Evolutionary conservation across 2,888 invertebrate genomes (phyloP).

Genomic region (Phaonia tiefii): DNA sequence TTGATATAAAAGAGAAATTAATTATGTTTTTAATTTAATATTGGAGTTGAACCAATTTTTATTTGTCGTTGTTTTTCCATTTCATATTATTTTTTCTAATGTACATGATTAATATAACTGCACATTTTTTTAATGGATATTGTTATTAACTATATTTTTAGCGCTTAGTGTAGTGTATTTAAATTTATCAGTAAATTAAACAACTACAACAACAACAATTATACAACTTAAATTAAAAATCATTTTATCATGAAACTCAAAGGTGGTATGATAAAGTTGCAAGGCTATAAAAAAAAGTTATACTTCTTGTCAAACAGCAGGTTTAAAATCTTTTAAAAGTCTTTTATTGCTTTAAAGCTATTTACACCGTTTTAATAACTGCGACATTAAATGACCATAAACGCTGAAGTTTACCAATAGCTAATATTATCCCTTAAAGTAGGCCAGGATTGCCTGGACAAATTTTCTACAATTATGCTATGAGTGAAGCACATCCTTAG

Average conservation of each 20-base stretch:
- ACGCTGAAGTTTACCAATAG: too few species aligned
- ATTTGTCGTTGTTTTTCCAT: not conserved
- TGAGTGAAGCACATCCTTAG: too few species aligned
- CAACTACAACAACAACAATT: not conserved
- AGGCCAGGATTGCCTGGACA: too few species aligned
- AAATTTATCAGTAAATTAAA: constrained; percentile 3
- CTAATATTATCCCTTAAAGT: too few species aligned
- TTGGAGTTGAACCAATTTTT: not conserved
- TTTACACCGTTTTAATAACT: too few species aligned
- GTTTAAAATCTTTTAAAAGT: too few species aligned
- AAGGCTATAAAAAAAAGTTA: too few species aligned
- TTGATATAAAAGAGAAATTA: not conserved
- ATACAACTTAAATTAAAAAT: constrained; percentile 12
- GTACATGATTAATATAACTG: constrained; percentile 47
- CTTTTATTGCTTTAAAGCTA: too few species aligned
- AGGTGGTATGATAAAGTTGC: constrained; percentile 7
- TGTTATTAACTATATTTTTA: constrained; percentile 45
- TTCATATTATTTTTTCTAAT: constrained; percentile 25
- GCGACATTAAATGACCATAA: too few species aligned
- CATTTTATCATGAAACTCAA: too few species aligned
- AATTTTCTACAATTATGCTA: too few species aligned
- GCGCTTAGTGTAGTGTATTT: constrained; percentile 57
- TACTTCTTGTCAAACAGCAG: too few species aligned
- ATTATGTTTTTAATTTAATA: constrained; percentile 1
- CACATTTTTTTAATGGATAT: constrained; percentile 52